Evolutionary conservation across 2,113 vertebrate species (phyloP), one percentile per base, ranked within the genome.

Genomic region (Mus spicilegus): DNA sequence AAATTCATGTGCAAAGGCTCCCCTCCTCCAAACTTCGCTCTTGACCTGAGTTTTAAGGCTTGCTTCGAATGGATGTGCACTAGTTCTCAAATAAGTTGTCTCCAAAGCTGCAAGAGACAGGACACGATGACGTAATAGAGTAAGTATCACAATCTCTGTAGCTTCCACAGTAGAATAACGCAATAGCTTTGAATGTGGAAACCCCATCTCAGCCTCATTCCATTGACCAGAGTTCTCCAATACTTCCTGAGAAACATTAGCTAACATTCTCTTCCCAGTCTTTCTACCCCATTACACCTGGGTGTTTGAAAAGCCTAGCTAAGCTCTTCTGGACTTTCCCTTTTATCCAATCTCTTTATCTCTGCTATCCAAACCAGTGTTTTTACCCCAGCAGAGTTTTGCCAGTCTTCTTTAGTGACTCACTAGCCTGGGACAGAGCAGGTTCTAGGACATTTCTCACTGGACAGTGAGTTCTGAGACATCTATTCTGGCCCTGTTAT

Each of bases 191-290:
- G 4, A 72, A 17, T 20, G 42, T 90, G 65, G 63, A 85, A 67
- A 36, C 4, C 19, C 9, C 63, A 1, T 33, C 70, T 77, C 36
- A 24, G 24, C 46, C 70, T 63, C 63, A n/a, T 75, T 30, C 33
- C 69, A 6, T 22, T 58, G 46, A 56, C 20, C 28, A 0, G 13
- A 51, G 13, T n/a, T 7, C 26, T 70, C 7, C 28, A 22, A 12
- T n/a, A 10, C 13, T 28, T 77, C 49, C 3, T 36, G 56, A 49
- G 63, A 3, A n/a, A 51, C 24, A 56, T 46, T 28, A 7, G 5
- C 28, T 36, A 24, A 70, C 0, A 4, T 2, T 10, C 2, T 7
- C 63, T 30, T 6, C 65, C 26, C 2, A 30, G 26, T 8, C 17
- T 67, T 42, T 26, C 51, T 0, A 26, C 36, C 5, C 24, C 12